Conservation (phyloP, 2,888 invertebrate species). For the Pycnomerus fuliginosus region DNA sequence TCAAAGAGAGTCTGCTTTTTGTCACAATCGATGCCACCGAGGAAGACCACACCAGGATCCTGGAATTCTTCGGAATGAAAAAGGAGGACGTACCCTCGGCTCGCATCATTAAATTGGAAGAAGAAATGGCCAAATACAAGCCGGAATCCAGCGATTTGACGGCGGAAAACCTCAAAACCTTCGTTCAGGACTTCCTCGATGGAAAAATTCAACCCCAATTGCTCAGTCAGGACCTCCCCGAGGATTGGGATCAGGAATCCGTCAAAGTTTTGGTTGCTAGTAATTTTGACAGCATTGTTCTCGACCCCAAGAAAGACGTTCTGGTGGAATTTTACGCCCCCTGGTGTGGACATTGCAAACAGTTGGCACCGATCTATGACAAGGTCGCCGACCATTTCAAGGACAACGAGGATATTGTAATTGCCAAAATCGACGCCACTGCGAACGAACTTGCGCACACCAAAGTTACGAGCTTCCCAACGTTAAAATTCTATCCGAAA, state of each 20-base stretch:
- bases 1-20: conserved; percentile 90
- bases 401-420: conserved; percentile 76
- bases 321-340: conserved; percentile 99
- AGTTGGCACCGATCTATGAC: conserved; percentile 95
- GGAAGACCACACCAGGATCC: conserved; percentile 93
- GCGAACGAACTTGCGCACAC: conserved; percentile 96
- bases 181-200: conserved; percentile 86
- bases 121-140: conserved; percentile 98
- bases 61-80: conserved; percentile 96
- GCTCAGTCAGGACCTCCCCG: conserved; percentile 89
- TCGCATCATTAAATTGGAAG: conserved; percentile 90
- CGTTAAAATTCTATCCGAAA: conserved; percentile 92
- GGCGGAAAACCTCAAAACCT: conserved; percentile 70
- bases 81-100: conserved; percentile 89
- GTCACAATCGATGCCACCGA: conserved; percentile 95
- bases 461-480: conserved; percentile 93
- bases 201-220: conserved; percentile 95
- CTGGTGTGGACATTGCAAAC: conserved; percentile 99
- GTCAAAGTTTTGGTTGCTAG: conserved; percentile 92
- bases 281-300: conserved; percentile 93
- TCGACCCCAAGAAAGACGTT: conserved; percentile 85
- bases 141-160: conserved; percentile 73
- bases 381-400: conserved; percentile 83
- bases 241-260: conserved; percentile 94
- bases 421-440: conserved; percentile 99